Evolutionary conservation across 2,888 invertebrate species (phyloP).

Genomic region (Nesidiocoris tenuis): DNA sequence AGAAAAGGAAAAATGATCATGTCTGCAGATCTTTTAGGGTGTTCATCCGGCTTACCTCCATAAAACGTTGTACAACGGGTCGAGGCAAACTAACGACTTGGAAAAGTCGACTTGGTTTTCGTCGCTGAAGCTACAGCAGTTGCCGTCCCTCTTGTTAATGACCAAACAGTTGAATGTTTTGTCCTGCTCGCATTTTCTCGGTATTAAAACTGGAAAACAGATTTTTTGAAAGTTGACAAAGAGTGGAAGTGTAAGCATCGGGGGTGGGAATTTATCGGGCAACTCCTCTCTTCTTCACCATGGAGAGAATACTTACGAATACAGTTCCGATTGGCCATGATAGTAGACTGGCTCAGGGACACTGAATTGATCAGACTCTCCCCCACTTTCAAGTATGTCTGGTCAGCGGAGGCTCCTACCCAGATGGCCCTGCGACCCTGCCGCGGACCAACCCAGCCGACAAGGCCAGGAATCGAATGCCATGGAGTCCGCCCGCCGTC

Average conservation of each 20-base stretch:
- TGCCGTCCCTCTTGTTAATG: conserved; percentile 85
- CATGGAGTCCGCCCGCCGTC: conserved; percentile 60
- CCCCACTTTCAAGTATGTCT: conserved; percentile 89
- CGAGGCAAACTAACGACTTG: conserved; percentile 75
- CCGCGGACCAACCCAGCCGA: conserved; percentile 79
- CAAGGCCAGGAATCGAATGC: conserved; percentile 71
- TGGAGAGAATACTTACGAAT: conserved; percentile 69
- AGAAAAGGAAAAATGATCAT: background rate
- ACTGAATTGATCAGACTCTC: conserved; percentile 90
- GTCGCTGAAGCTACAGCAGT: conserved; percentile 79
- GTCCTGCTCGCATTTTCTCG: conserved; percentile 74
- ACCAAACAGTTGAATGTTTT: conserved; percentile 79
- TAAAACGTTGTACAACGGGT: conserved; percentile 88
- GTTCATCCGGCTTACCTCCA: conserved; percentile 90
- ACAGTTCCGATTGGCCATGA: conserved; percentile 81
- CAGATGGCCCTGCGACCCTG: conserved; percentile 87
- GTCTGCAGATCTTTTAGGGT: background rate
- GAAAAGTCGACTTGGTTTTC: conserved; percentile 80
- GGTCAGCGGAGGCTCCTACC: conserved; percentile 94
- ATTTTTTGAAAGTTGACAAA: background rate
- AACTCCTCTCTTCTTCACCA: too few relatives aligned
- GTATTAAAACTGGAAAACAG: conserved; percentile 72
- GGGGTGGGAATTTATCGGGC: background rate
- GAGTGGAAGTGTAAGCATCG: too few relatives aligned
- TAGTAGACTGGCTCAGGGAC: conserved; percentile 80